phyloP scores from a whole-genome alignment of 2,797 vertebrate species.

The Myioborus miniatus region DNA sequence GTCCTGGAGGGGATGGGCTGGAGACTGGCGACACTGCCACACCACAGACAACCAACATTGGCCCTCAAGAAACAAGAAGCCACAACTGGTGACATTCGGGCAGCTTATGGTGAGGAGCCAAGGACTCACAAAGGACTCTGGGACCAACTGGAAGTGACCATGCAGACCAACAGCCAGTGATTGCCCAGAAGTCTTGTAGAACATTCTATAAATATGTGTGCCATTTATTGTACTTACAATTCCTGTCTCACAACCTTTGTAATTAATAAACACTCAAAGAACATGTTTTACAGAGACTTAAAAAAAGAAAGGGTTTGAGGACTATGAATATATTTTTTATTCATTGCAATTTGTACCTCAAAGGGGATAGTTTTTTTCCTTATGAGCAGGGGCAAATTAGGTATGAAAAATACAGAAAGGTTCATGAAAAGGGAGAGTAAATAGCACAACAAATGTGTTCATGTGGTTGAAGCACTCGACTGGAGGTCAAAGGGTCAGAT shows the following conservation, averaged over 20 bases:
- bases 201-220: neutral
- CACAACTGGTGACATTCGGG: neutral
- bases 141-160: neutral
- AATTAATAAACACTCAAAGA: neutral
- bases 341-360: neutral
- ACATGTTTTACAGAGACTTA: neutral
- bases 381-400: neutral
- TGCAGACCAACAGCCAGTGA: neutral
- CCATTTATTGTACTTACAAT: constrained; percentile 6
- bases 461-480: neutral
- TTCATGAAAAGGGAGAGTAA: neutral
- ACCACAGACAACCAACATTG: neutral
- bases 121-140: neutral
- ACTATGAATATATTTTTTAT: neutral
- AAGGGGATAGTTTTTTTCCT: neutral
- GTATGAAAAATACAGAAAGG: neutral
- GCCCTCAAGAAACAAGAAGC: neutral
- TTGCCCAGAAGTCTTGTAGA: neutral
- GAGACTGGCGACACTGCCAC: neutral
- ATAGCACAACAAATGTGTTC: neutral
- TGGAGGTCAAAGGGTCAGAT: neutral
- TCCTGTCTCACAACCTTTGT: neutral
- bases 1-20: neutral
- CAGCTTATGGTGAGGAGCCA: neutral
- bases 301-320: neutral